phyloP scores from a whole-genome alignment of 2,888 invertebrate genomes.

The Ferdinandea cuprea region DNA sequence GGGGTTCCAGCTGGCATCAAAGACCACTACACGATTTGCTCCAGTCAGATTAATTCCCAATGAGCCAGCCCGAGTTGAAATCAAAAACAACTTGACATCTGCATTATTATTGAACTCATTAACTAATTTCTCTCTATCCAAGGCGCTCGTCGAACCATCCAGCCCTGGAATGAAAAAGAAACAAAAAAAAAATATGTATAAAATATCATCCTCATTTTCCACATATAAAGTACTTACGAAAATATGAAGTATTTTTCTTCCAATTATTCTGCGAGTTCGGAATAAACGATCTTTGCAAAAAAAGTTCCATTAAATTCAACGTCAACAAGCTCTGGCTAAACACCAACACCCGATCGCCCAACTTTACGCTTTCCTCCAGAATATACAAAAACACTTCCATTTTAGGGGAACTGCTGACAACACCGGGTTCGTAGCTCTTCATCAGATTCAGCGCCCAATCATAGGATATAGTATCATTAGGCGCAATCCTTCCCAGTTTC shows the following conservation, averaged over 20 bases:
- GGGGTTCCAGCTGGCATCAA: slow-evolving; percentile 99
- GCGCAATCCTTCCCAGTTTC: slow-evolving; percentile 45
- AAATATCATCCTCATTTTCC: no score
- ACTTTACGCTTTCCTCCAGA: slow-evolving; percentile 92
- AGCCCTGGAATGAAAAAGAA: slow-evolving; percentile 86
- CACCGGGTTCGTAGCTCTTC: slow-evolving; percentile 93
- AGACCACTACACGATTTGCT: slow-evolving; percentile 97
- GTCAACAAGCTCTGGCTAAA: slow-evolving; percentile 99
- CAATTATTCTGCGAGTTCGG: slow-evolving; percentile 90
- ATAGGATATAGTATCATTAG: slow-evolving; percentile 91
- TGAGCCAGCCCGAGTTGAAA: slow-evolving; percentile 98
- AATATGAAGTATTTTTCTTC: slow-evolving; percentile 94
- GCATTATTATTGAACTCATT: slow-evolving; percentile 97
- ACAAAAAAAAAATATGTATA: neutral
- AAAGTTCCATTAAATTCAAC: slow-evolving; percentile 96
- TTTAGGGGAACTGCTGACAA: slow-evolving; percentile 96
- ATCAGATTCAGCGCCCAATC: slow-evolving; percentile 94
- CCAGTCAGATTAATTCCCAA: slow-evolving; percentile 98
- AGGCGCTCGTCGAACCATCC: slow-evolving; percentile 97
- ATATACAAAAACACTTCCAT: slow-evolving; percentile 97
- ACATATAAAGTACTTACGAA: slow-evolving; percentile 87
- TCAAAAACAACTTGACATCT: slow-evolving; percentile 94
- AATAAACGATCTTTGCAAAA: slow-evolving; percentile 89
- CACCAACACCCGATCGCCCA: slow-evolving; percentile 95
- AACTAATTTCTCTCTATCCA: slow-evolving; percentile 97